phyloP scores from a whole-genome alignment of 1,140 invertebrate genomes.

The Drosophila bipectinata region DNA sequence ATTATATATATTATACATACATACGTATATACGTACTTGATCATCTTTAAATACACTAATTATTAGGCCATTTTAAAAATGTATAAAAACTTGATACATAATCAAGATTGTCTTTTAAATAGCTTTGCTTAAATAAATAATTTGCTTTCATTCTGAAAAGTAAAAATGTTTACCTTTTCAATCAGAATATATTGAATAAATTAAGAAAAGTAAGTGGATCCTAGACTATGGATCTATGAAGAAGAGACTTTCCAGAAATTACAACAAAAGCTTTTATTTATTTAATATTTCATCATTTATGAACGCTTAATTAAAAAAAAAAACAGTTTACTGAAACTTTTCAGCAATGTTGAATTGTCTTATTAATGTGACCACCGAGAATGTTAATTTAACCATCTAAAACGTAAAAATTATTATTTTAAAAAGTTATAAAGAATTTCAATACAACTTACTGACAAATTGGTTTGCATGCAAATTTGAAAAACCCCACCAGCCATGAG shows the following conservation, averaged over 20 bases:
- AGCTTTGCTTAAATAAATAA: no score
- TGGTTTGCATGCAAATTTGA: conserved; percentile 50
- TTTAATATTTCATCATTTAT: background rate
- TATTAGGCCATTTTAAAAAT: no score
- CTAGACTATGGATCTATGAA: conserved; percentile 29
- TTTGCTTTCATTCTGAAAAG: no score
- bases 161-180: no score
- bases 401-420: background rate
- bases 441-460: conserved; percentile 21
- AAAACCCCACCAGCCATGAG: conserved; percentile 56
- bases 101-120: no score
- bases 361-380: background rate
- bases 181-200: no score
- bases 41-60: no score
- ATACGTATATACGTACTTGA: no score
- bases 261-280: no score
- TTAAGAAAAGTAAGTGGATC: no score
- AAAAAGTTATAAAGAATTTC: background rate
- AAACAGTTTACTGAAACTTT: background rate
- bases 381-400: conserved; percentile 1
- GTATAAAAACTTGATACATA: no score
- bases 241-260: background rate
- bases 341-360: background rate
- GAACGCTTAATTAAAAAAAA: background rate
- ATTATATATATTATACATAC: no score